Conservation (phyloP, 1,140 invertebrate species). For the Araneus ventricosus region DNA sequence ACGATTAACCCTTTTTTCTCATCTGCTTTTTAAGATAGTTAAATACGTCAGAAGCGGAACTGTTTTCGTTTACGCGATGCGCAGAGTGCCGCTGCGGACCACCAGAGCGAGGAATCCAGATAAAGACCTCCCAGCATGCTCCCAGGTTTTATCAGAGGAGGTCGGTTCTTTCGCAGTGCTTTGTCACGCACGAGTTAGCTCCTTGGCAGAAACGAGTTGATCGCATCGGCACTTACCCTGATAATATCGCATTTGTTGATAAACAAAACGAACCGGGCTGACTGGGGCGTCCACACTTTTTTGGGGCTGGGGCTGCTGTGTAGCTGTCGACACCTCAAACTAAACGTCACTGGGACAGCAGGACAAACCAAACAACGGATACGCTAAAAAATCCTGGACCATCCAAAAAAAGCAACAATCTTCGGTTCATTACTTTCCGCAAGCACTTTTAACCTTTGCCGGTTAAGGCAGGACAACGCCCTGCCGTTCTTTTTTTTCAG, state of each 20-base stretch:
- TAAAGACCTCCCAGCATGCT: slow-evolving; percentile 66
- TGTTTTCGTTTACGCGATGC: slow-evolving; percentile 46
- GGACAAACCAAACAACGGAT: slow-evolving; percentile 57
- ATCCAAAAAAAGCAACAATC: neutral
- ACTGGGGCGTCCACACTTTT: neutral
- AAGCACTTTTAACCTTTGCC: neutral
- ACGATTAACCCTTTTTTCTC: slow-evolving; percentile 54
- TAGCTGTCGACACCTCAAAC: slow-evolving; percentile 63
- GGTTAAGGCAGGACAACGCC: neutral
- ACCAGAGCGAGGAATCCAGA: slow-evolving; percentile 49
- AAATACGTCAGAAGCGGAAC: slow-evolving; percentile 71
- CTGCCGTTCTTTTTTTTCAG: neutral
- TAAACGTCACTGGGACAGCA: slow-evolving; percentile 70
- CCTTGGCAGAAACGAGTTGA: slow-evolving; percentile 32
- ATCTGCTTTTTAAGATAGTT: slow-evolving; percentile 7
- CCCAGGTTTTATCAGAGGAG: slow-evolving; percentile 24
- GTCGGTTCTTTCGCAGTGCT: slow-evolving; percentile 23
- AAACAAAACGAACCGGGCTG: neutral
- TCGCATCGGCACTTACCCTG: neutral
- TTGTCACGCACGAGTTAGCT: slow-evolving; percentile 50
- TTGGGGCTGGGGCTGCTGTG: neutral
- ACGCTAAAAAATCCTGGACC: neutral
- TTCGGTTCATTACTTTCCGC: neutral
- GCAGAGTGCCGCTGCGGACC: slow-evolving; percentile 60
- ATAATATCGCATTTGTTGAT: slow-evolving; percentile 37